Evolutionary conservation across 2,113 vertebrate species (phyloP).

Genomic region (Fregata magnificens): DNA sequence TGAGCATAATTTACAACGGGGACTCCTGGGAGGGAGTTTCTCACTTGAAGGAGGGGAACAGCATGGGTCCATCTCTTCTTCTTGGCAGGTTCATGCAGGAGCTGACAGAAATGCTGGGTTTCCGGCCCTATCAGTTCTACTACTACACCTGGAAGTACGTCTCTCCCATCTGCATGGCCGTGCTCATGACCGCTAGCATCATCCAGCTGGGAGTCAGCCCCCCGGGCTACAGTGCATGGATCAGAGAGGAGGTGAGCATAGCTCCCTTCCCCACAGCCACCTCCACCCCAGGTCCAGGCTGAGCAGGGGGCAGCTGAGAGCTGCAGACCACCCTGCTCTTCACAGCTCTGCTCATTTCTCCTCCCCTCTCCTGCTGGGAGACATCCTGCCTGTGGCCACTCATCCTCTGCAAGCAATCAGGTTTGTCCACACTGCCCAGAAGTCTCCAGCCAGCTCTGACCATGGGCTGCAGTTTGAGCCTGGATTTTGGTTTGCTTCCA

Average conservation of each 20-base stretch:
- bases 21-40: neutral
- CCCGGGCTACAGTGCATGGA: conserved; percentile 95
- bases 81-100: conserved; percentile 94
- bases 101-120: conserved; percentile 97
- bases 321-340: neutral
- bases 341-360: neutral
- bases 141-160: conserved; percentile 98
- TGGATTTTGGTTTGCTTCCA: neutral
- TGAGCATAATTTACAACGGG: fast-evolving
- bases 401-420: neutral
- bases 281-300: neutral
- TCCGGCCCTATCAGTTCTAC: conserved; percentile 89
- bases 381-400: fast-evolving
- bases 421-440: neutral
- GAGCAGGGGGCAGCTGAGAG: neutral
- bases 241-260: conserved; percentile 87
- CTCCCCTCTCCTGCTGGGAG: neutral
- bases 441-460: neutral
- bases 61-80: neutral
- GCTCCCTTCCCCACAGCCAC: neutral
- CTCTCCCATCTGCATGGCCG: conserved; percentile 88
- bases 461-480: neutral
- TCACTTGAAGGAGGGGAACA: fast-evolving
- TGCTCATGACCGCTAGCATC: conserved; percentile 87
- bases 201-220: conserved; percentile 92